phyloP scores from a whole-genome alignment of 2,797 vertebrate genomes.

The Coranthus polyacanthus region DNA sequence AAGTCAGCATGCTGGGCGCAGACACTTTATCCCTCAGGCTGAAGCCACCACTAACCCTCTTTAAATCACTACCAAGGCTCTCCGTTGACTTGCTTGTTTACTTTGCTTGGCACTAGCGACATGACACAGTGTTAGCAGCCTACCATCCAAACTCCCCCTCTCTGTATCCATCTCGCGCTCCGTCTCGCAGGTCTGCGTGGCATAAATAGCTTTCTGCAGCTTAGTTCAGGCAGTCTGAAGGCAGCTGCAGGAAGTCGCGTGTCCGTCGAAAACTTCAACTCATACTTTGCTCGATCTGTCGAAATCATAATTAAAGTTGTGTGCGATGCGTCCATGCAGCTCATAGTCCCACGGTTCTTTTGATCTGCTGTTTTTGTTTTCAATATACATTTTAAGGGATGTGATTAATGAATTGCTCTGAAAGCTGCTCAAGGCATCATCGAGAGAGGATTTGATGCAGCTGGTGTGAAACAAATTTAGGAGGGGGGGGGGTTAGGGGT shows the following conservation, averaged over 20 bases:
- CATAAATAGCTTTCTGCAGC: neutral
- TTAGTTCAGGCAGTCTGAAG: neutral
- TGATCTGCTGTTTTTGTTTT: conserved; percentile 43
- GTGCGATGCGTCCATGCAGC: neutral
- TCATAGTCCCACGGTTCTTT: conserved; percentile 9
- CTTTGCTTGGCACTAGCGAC: conserved; percentile 20
- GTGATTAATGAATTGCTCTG: conserved; percentile 41
- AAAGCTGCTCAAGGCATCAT: conserved; percentile 30
- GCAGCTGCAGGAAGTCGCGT: neutral
- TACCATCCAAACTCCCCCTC: conserved; percentile 6
- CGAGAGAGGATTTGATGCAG: conserved; percentile 1
- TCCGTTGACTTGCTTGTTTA: conserved; percentile 57
- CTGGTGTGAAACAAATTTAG: conserved; percentile 15
- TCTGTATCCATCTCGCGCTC: conserved; percentile 3
- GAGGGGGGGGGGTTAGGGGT: neutral
- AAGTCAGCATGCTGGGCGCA: conserved; percentile 43
- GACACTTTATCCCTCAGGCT: conserved; percentile 51
- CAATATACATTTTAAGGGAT: conserved; percentile 1
- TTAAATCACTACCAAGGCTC: conserved; percentile 57
- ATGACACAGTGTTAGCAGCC: conserved; percentile 32
- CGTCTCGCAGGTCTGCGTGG: neutral
- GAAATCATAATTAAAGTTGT: neutral
- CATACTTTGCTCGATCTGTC: neutral
- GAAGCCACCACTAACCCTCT: conserved; percentile 47
- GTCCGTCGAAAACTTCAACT: neutral